Base-by-base conservation (phyloP, 2,797 vertebrate genomes). In the Hydrocynus forskahlii region DNA sequence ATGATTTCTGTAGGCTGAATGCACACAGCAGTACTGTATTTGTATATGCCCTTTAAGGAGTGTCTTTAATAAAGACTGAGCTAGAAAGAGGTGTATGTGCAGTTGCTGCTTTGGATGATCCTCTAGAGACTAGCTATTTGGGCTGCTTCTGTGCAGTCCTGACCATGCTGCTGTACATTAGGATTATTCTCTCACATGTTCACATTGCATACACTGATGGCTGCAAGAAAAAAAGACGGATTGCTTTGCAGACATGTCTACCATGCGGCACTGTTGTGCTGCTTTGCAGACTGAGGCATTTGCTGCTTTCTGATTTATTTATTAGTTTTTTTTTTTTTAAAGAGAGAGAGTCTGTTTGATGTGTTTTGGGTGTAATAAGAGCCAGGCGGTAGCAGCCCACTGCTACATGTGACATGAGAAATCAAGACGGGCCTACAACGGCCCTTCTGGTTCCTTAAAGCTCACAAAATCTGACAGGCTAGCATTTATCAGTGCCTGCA, bases 381-480 rank as follows among this genome's bases (percentile, higher is more conserved):
- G 86, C 86, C 83, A 78, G 87, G 86, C 89, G 91, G 91, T 62
- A 40, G 40, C 54, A 57, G 66, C 17, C 14, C 40, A 14, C 43
- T 5, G 12, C 23, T 77, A 13, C 74, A 77, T 23, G 62, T 78
- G 83, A 83, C 59, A 35, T 63, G 66, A 79, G 54, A 12, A 75
- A 81, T 72, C 40, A 12, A 60, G 50, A 76, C 48, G 38, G 50
- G 43, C 59, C 78, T n/a, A 80, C 13, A 8, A 19, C 5, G 8
- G 57, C 48, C 23, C n/a, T 21, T 68, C 57, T 69, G 25, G 64
- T 45, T 7, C 2, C 66, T 78, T 4, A n/a, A 67, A 38, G 16
- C 35, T 67, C 17, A 67, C 4, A 67, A 80, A 74, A 83, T 69
- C 67, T 81, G 81, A 82, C 85, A 85, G 69, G 52, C 75, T 82